These are phyloP conservation scores for Drosophila gunungcola DNA, from an alignment of 1,140 invertebrate species.

Conservation along the genomic window DNA sequence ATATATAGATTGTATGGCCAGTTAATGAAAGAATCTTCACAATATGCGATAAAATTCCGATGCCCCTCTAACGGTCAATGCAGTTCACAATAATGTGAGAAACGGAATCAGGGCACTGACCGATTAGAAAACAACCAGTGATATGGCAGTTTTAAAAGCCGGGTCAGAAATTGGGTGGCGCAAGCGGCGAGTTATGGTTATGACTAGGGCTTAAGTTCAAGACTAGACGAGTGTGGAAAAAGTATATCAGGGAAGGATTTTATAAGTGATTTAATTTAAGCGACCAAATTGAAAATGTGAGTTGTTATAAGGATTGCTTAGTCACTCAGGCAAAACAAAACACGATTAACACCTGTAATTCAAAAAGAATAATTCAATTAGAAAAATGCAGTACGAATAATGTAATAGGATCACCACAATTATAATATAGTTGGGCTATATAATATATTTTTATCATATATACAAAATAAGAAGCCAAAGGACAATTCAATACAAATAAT, in stretches of 20 bases:
- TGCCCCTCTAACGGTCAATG: constrained; percentile 40
- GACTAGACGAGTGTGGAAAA: background rate
- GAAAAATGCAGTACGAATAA: too few relatives aligned
- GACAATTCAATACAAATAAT: too few relatives aligned
- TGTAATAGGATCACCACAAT: too few relatives aligned
- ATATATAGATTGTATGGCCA: constrained; percentile 16
- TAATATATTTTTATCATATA: too few relatives aligned
- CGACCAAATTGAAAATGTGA: background rate
- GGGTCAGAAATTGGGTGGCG: constrained; percentile 3
- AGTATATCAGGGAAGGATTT: background rate
- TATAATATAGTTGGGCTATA: too few relatives aligned
- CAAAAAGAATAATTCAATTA: background rate
- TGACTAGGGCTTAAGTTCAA: background rate
- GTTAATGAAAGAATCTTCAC: constrained; percentile 41
- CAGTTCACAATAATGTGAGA: constrained; percentile 25
- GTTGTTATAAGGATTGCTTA: background rate
- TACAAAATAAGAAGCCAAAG: too few relatives aligned
- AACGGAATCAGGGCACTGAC: constrained; percentile 46
- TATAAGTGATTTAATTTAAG: background rate
- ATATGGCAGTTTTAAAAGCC: constrained; percentile 11
- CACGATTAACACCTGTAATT: background rate
- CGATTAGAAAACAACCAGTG: constrained; percentile 58
- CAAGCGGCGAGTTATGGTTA: background rate
- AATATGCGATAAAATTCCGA: constrained; percentile 8
- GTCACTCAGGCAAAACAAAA: too few relatives aligned